Base-by-base conservation (phyloP, 2,888 invertebrate species). In the Emesis russula region DNA sequence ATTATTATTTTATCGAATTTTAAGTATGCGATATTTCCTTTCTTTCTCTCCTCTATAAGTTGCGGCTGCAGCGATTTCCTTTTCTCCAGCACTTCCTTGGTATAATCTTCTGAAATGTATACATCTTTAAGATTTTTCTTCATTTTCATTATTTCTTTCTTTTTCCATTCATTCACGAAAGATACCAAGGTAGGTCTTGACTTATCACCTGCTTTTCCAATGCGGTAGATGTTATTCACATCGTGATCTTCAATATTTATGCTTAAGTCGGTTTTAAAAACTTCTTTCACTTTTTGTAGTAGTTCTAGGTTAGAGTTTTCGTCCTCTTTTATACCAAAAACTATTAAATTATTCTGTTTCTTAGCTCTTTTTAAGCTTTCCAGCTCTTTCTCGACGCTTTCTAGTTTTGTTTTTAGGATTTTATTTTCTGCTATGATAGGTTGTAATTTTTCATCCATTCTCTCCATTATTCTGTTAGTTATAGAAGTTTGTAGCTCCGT, bases 1-100 rank as follows among this genome's bases (percentile, higher is more conserved):
- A 83, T 38, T 76, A 87, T 63, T 25, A 82, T 25, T 85, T 88
- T 89, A 78, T 91, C 85, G 15, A 73, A 86, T 81, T 86, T 88
- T 1, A 83, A 11, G 36, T 78, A 85, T 53, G 80, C 78, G 18
- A 86, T 58, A 81, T 83, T 83, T 36, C 83, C 80, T 66, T 88
- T 85, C 41, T 76, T 82, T 71, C 85, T 82, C 41, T 88, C 85
- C 73, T 85, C 82, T 68, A 76, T 75, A 13, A 88, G 70, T 81
- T 85, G 63, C 3, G 73, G n/a, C 74, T 80, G 85, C 31, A 88
- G n/a, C 78, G 74, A 33, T 86, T 83, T 86, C 36, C 83, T 86
- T 33, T 83, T 88, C n/a, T 83, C 86, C 53, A 88, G 18, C 25
- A 85, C 73, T 68, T 78, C 82, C 76, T 88, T 85, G 15, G 83